Evolutionary conservation across 2,888 invertebrate species (phyloP).

Genomic region (Xestoiulus laeticollis): DNA sequence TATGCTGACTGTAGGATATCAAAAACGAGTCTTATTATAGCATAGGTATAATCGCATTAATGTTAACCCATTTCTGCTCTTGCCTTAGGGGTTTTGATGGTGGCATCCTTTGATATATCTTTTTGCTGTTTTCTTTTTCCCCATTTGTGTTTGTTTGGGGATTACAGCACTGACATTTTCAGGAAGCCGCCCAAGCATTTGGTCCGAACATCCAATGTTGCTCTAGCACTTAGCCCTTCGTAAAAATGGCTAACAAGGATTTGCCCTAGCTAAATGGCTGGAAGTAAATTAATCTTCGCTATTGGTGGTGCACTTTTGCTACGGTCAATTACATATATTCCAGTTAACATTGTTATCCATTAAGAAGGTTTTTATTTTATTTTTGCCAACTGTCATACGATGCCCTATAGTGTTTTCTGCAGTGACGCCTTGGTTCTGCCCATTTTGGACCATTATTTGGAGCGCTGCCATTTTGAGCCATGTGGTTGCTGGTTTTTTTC

Average conservation of each 20-base stretch:
- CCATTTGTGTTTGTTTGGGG: background rate
- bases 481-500: background rate
- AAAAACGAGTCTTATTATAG: background rate
- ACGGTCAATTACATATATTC: background rate
- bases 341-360: background rate
- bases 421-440: background rate
- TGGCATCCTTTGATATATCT: background rate
- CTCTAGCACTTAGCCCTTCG: background rate
- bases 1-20: background rate
- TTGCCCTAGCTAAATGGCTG: background rate
- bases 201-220: background rate
- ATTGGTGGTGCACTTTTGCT: constrained; percentile 7
- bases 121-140: background rate
- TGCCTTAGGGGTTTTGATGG: background rate
- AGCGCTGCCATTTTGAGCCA: background rate
- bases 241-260: background rate
- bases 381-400: background rate
- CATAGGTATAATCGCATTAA: background rate
- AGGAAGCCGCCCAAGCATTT: background rate
- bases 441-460: background rate
- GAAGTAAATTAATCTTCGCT: background rate
- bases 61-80: background rate
- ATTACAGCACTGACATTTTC: background rate
- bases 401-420: background rate
- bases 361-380: background rate